A percentile compares a stretch with the other conserved stretches of the same genome.
Evolutionary conservation across 1,140 invertebrate species (phyloP).

Genomic region (Drosophila mayri): DNA sequence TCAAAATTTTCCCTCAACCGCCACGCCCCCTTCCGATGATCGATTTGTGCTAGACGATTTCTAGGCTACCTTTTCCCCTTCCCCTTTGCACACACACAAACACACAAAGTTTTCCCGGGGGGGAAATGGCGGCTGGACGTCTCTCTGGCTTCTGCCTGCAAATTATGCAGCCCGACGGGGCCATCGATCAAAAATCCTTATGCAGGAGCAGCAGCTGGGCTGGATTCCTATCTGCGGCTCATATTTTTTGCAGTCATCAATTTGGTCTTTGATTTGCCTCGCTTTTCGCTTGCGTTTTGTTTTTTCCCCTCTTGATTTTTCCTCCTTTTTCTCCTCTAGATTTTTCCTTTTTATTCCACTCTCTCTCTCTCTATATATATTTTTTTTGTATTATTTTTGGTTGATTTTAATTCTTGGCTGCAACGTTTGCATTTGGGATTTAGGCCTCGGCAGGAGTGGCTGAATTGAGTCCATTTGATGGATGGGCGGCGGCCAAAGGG

Average conservation of each 20-base stretch:
- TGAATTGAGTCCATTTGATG: conserved; percentile 56
- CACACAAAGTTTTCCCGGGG: conserved; percentile 11
- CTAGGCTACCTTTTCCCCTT: conserved; percentile 35
- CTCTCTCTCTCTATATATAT: neutral
- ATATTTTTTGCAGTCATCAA: conserved; percentile 67
- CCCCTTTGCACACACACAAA: neutral
- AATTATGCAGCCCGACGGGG: conserved; percentile 64
- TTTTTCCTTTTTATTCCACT: neutral
- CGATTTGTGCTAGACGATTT: conserved; percentile 49
- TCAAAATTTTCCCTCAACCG: conserved; percentile 43
- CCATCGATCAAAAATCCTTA: conserved; percentile 65
- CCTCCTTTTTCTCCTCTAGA: neutral
- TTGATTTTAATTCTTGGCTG: conserved; percentile 69
- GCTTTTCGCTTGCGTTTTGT: conserved; percentile 21
- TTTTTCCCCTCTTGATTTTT: conserved; percentile 11
- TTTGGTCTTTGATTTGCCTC: conserved; percentile 61
- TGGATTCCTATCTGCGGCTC: conserved; percentile 41
- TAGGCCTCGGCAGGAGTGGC: conserved; percentile 32
- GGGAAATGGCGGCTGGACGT: conserved; percentile 16
- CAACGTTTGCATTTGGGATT: conserved; percentile 74
- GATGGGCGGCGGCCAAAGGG: conserved; percentile 40
- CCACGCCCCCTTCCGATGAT: conserved; percentile 26
- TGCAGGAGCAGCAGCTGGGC: conserved; percentile 39
- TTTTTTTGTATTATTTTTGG: conserved; percentile 11
- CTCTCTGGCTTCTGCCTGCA: conserved; percentile 25